These are phyloP conservation scores for Darevskia mixta DNA, from an alignment of 2,797 vertebrate genomes.

Conservation along the genomic window DNA sequence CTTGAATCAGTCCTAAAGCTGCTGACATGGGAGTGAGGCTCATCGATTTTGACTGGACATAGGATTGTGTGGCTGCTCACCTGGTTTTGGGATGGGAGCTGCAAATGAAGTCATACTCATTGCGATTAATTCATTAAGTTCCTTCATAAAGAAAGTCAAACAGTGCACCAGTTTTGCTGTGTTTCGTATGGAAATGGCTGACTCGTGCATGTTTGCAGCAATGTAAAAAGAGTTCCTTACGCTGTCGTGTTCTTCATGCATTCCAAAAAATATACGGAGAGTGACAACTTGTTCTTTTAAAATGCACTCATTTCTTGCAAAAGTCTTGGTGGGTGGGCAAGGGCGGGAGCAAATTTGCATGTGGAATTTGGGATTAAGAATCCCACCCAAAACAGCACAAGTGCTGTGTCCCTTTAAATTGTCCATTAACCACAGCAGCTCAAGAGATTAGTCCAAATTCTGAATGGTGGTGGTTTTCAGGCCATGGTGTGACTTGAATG, in stretches of 20 bases:
- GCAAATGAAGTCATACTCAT: neutral
- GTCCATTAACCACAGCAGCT: neutral
- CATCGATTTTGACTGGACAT: neutral
- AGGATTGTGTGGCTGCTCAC: neutral
- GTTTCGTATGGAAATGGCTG: constrained; percentile 1
- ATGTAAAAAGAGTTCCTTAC: neutral
- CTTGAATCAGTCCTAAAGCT: neutral
- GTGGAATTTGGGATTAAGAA: neutral
- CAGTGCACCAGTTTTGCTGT: neutral
- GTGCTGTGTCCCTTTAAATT: neutral
- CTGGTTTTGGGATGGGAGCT: neutral
- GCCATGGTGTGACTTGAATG: neutral
- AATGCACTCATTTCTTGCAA: neutral
- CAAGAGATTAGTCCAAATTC: neutral
- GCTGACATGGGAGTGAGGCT: neutral
- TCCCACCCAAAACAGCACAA: neutral
- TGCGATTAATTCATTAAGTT: neutral
- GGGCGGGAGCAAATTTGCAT: neutral
- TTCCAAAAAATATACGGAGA: neutral
- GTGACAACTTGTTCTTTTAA: neutral
- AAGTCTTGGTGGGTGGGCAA: neutral
- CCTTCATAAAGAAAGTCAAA: neutral
- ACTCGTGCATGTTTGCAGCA: neutral
- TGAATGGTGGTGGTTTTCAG: constrained; percentile 11
- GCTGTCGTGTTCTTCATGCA: neutral